phyloP scores from a whole-genome alignment of 2,113 vertebrate genomes.

The Cyphomyrus plagiostoma region DNA sequence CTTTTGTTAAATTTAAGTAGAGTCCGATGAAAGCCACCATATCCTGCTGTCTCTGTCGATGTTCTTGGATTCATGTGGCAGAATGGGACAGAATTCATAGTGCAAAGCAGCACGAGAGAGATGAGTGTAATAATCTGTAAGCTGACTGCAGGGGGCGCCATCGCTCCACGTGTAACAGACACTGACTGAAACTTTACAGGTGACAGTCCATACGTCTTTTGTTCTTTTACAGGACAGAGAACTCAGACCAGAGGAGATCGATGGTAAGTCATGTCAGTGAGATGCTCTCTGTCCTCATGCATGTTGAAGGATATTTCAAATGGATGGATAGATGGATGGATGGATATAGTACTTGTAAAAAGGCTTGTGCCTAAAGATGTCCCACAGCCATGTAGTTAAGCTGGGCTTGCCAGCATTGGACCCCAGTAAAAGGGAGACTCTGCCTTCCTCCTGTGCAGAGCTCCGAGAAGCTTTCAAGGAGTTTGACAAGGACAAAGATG shows the following conservation, averaged over 20 bases:
- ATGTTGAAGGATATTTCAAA: background rate
- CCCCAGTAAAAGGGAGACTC: background rate
- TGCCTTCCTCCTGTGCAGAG: constrained; percentile 60
- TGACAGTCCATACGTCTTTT: constrained; percentile 14
- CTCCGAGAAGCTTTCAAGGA: constrained; percentile 92
- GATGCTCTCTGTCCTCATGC: background rate
- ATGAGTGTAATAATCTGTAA: background rate
- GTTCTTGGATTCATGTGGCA: background rate
- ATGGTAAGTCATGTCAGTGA: constrained; percentile 64
- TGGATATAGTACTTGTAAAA: background rate
- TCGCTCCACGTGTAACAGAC: background rate
- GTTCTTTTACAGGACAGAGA: constrained; percentile 81
- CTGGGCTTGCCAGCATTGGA: too few relatives aligned
- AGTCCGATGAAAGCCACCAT: background rate
- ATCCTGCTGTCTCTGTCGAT: background rate
- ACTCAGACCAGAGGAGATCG: constrained; percentile 89
- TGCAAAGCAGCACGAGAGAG: background rate
- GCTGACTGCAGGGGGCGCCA: background rate
- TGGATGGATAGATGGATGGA: background rate
- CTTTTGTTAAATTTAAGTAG: background rate
- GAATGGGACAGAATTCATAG: background rate
- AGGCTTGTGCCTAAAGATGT: background rate
- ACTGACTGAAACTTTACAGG: background rate
- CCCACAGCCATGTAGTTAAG: background rate
- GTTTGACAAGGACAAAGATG: constrained; percentile 96